Conservation (phyloP, 2,113 vertebrate genomes). For the Oncorhynchus keta region DNA sequence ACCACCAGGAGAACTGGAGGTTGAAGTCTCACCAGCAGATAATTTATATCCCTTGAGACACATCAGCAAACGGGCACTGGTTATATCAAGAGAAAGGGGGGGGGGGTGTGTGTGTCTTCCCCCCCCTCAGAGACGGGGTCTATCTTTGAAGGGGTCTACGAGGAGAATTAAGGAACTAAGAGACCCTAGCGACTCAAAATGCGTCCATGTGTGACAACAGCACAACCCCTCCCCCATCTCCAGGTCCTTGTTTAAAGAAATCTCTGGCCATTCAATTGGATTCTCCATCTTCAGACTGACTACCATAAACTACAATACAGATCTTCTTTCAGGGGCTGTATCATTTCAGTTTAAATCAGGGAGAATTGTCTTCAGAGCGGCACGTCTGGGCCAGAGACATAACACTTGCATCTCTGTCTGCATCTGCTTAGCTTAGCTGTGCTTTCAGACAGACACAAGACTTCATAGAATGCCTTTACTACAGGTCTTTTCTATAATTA, state of each 20-base stretch:
- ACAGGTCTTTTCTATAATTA: neutral
- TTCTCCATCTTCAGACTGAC: conserved; percentile 16
- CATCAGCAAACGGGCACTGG: neutral
- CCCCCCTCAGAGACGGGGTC: neutral
- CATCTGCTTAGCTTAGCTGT: no score
- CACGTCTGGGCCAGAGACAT: conserved; percentile 8
- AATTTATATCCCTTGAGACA: neutral
- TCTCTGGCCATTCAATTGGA: conserved; percentile 26
- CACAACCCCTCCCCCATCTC: neutral
- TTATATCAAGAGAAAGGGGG: no score
- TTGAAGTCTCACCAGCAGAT: neutral
- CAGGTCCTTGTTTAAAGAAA: neutral
- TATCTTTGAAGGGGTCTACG: neutral
- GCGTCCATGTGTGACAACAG: neutral
- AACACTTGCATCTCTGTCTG: neutral
- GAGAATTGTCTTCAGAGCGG: conserved; percentile 22
- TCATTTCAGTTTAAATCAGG: conserved; percentile 24
- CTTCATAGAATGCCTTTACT: neutral
- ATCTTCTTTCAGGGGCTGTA: neutral
- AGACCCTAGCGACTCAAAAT: neutral
- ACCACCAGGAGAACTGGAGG: neutral
- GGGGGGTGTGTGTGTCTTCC: no score
- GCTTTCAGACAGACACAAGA: neutral
- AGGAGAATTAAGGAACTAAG: neutral
- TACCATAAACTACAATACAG: conserved; percentile 26